These are phyloP conservation scores for Drosophila multiciliata DNA, from an alignment of 2,888 invertebrate species.

Conservation along the genomic window DNA sequence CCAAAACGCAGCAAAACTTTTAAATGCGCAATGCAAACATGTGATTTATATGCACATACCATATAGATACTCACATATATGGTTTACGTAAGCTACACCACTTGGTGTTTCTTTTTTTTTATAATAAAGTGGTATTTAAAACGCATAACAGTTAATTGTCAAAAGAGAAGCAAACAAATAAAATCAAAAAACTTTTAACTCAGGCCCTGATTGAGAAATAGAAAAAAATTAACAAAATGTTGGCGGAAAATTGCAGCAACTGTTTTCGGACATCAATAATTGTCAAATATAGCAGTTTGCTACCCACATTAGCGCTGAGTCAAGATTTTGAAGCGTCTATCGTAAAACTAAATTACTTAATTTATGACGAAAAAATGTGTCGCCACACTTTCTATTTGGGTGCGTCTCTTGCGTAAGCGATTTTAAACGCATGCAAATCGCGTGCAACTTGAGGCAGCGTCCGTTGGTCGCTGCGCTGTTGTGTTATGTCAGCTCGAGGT, in stretches of 20 bases:
- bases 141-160: slow-evolving; percentile 70
- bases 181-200: slow-evolving; percentile 54
- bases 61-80: slow-evolving; percentile 3
- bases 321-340: slow-evolving; percentile 21
- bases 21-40: slow-evolving; percentile 61
- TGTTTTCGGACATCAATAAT: slow-evolving; percentile 3
- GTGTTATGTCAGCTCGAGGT: slow-evolving; percentile 60
- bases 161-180: slow-evolving; percentile 48
- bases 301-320: slow-evolving; percentile 20
- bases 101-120: slow-evolving; percentile 26
- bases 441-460: slow-evolving; percentile 55
- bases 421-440: slow-evolving; percentile 75
- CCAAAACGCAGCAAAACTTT: slow-evolving; percentile 67
- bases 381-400: slow-evolving; percentile 68
- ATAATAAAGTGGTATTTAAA: slow-evolving; percentile 61
- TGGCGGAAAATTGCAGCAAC: slow-evolving; percentile 16
- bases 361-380: slow-evolving; percentile 67
- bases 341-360: slow-evolving; percentile 64
- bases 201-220: slow-evolving; percentile 6
- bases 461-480: slow-evolving; percentile 8
- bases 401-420: slow-evolving; percentile 60
- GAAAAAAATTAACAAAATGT: slow-evolving; percentile 13
- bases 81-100: slow-evolving; percentile 58
- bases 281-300: slow-evolving; percentile 1
- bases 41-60: slow-evolving; percentile 42